Conservation (phyloP, 2,888 invertebrate species). For the Archips crataeganus region DNA sequence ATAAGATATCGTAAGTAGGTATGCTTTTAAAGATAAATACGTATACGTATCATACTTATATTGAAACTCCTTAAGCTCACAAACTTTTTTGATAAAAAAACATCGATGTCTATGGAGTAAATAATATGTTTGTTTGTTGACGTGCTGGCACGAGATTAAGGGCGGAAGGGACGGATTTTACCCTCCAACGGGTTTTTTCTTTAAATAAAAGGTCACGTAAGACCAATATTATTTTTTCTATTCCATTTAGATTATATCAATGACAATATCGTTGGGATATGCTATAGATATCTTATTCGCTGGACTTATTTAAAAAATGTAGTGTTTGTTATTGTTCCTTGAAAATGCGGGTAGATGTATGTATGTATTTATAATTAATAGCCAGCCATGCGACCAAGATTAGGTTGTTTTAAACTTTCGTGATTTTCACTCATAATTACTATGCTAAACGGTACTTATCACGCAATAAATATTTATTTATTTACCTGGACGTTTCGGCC, state of each 20-base stretch:
- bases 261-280: conserved; percentile 23
- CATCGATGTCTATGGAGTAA: conserved; percentile 32
- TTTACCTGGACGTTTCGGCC: no score
- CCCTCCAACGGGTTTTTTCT: conserved; percentile 30
- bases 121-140: conserved; percentile 35
- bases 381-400: no score
- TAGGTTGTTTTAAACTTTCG: no score
- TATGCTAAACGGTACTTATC: no score
- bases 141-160: conserved; percentile 37
- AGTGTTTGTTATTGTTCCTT: not conserved
- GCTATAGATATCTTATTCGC: conserved; percentile 20
- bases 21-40: conserved; percentile 27
- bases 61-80: conserved; percentile 2
- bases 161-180: conserved; percentile 43
- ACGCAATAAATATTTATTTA: no score
- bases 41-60: conserved; percentile 10
- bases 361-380: not conserved
- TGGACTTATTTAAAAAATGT: not conserved
- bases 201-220: conserved; percentile 36
- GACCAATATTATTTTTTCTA: conserved; percentile 29
- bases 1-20: conserved; percentile 27
- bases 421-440: no score
- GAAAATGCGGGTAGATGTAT: not conserved
- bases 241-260: conserved; percentile 33
- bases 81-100: conserved; percentile 27